These are phyloP conservation scores for Reinhardtius hippoglossoides DNA, from an alignment of 2,113 vertebrate species.

Conservation along the genomic window DNA sequence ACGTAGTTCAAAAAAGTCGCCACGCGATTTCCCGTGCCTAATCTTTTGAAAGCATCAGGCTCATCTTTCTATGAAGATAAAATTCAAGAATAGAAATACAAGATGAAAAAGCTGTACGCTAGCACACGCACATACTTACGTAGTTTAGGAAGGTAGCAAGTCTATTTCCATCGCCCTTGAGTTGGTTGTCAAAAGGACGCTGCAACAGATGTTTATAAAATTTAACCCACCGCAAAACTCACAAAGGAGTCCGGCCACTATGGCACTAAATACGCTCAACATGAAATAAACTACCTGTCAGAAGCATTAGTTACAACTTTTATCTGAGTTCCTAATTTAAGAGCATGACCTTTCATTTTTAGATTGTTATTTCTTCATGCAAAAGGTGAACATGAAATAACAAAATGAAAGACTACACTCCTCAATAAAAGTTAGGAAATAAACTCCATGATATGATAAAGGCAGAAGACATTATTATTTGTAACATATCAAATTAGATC, in stretches of 20 bases:
- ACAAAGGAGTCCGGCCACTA: constrained; percentile 37
- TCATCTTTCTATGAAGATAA: constrained; percentile 99
- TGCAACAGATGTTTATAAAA: constrained; percentile 94
- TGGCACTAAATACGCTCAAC: constrained; percentile 6
- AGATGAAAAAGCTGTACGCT: constrained; percentile 56
- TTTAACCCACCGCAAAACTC: constrained; percentile 80
- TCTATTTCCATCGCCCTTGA: constrained; percentile 98
- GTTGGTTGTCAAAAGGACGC: constrained; percentile 97
- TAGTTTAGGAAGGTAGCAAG: constrained; percentile 99
- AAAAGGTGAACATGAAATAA: not conserved
- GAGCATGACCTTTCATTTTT: not conserved
- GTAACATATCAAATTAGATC: not conserved
- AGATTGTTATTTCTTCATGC: not conserved
- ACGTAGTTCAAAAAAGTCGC: constrained; percentile 99
- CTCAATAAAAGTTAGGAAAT: not conserved
- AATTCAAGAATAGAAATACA: constrained; percentile 87
- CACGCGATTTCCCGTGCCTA: constrained; percentile 99
- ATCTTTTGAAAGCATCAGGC: constrained; percentile 99
- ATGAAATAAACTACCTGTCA: not conserved
- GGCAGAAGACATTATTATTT: not conserved
- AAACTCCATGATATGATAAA: not conserved
- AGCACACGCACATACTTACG: constrained; percentile 89
- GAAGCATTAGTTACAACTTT: not conserved
- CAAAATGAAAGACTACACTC: not conserved
- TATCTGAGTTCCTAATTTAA: not conserved